Percentiles rank a stretch among this genome's conserved stretches.
Conservation (phyloP, 2,888 invertebrate genomes). For the Watsonalla cultraria region DNA sequence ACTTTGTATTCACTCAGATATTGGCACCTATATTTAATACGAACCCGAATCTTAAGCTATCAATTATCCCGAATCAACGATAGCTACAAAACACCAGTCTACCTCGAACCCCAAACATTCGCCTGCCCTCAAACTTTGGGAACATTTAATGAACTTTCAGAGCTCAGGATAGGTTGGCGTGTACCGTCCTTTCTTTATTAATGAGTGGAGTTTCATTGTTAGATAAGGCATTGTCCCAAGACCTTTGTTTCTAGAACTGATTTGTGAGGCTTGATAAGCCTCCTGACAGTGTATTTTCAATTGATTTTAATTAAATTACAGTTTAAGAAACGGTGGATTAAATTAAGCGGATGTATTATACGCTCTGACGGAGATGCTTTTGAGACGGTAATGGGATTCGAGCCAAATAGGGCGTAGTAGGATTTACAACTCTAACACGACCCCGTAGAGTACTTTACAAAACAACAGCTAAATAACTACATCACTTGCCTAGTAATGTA, state of each 20-base stretch:
- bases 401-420: neutral
- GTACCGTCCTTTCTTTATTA: constrained; percentile 35
- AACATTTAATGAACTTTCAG: constrained; percentile 26
- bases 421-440: neutral
- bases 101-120: neutral
- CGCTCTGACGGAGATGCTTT: neutral
- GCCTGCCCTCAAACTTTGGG: neutral
- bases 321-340: constrained; percentile 12
- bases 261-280: constrained; percentile 44
- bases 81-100: constrained; percentile 3
- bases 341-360: neutral
- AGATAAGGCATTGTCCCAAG: constrained; percentile 37
- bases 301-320: constrained; percentile 34
- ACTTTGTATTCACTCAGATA: too few relatives aligned
- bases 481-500: too few relatives aligned
- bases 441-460: neutral
- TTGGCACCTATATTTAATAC: constrained; percentile 20
- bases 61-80: constrained; percentile 41
- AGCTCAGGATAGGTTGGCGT: constrained; percentile 31
- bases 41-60: constrained; percentile 43
- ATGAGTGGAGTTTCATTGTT: constrained; percentile 43
- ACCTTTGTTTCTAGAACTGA: constrained; percentile 32
- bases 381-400: neutral
- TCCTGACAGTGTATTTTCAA: constrained; percentile 26
- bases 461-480: neutral